These are phyloP conservation scores for Cylindroiulus punctatus DNA, from an alignment of 2,888 invertebrate genomes.

Conservation along the genomic window DNA sequence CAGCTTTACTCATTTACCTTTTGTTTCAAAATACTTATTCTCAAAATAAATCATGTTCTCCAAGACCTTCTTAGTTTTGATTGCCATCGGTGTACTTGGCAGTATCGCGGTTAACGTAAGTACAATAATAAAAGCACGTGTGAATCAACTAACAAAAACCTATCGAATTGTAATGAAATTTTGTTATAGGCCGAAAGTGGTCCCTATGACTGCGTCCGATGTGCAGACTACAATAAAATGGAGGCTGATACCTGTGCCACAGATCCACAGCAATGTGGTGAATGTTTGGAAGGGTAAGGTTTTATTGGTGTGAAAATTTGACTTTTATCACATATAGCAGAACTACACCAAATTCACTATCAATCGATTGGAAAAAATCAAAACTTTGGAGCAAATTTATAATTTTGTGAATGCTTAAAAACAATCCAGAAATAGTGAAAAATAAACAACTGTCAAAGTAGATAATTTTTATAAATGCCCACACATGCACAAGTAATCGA, in stretches of 20 bases:
- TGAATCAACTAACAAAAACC: too few species aligned
- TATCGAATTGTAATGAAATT: not conserved
- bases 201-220: not conserved
- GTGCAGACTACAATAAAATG: not conserved
- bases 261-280: not conserved
- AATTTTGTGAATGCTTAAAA: too few species aligned
- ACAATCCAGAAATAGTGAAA: too few species aligned
- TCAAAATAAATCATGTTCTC: not conserved
- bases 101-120: not conserved
- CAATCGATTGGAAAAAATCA: too few species aligned
- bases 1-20: not conserved
- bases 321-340: too few species aligned
- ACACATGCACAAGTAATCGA: not conserved
- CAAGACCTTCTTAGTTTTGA: not conserved
- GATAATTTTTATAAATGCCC: not conserved
- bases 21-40: not conserved
- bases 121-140: not conserved
- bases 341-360: not conserved
- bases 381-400: too few species aligned
- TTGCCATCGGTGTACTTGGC: not conserved
- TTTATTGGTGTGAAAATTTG: not conserved
- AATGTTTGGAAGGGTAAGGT: not conserved
- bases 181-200: not conserved
- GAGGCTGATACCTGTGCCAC: not conserved
- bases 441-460: too few species aligned